Conservation (phyloP, 2,797 vertebrate genomes). For the Leucoraja ocellata region DNA sequence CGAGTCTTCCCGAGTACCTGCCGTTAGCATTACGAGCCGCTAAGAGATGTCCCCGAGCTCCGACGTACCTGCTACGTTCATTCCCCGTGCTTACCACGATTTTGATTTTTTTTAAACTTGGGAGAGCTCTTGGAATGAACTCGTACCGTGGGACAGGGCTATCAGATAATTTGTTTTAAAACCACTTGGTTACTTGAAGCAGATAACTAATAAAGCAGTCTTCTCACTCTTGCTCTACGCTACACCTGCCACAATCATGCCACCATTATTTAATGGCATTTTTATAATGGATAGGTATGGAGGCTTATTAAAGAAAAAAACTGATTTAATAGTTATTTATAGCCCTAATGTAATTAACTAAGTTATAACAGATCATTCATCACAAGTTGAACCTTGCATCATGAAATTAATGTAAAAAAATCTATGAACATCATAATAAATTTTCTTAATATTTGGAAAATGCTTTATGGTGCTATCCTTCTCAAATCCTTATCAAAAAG, state of each 20-base stretch:
- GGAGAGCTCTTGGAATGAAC: too few relatives aligned
- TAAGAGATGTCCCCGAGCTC: too few relatives aligned
- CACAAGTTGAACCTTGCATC: not conserved
- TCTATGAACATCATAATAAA: not conserved
- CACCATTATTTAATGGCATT: not conserved
- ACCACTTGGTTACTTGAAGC: not conserved
- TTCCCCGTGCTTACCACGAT: too few relatives aligned
- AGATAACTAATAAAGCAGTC: not conserved
- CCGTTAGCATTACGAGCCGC: too few relatives aligned
- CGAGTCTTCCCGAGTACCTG: too few relatives aligned
- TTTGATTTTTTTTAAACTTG: too few relatives aligned
- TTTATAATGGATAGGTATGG: not conserved
- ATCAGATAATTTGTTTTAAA: not conserved
- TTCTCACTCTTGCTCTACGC: not conserved
- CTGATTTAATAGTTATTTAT: not conserved
- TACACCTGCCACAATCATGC: not conserved
- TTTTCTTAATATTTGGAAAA: not conserved
- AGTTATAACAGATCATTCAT: not conserved
- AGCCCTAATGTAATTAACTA: not conserved
- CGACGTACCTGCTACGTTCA: too few relatives aligned
- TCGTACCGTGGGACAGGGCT: too few relatives aligned
- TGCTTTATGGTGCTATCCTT: not conserved
- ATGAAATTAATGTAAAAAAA: not conserved
- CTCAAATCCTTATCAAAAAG: not conserved
- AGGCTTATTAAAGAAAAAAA: not conserved